Base-by-base conservation (phyloP, 1,140 invertebrate species). In the Trissolcus basalis region DNA sequence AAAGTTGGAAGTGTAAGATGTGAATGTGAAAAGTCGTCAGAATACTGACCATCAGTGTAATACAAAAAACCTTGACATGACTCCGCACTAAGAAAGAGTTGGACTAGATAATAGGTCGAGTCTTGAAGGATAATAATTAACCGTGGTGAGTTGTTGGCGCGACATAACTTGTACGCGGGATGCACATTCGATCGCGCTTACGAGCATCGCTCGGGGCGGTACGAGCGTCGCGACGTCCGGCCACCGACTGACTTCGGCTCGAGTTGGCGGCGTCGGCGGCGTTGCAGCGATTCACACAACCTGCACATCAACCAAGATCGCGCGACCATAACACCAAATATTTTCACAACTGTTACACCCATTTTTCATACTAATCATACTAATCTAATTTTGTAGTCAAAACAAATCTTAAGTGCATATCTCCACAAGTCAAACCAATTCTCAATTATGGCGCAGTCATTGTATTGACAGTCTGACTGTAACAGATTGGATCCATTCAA, bases 21-120 rank as follows among this genome's bases (percentile, higher is more conserved):
- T 35, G 10, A 35, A 35, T 10, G 10, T 10, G 10, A 35, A 35
- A 35, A 35, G 33, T 6, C 10, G 33, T 70, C 50, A 55, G 43
- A 61, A 74, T 79, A 79, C 77, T 61, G 68, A 79, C 77, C 77
- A 79, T 79, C 77, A 79, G 72, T 79, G 68, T 68, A 39, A 61
- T 36, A 49, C 55, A 50, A 71, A 63, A 48, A 64, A 50, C 43
- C 56, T 47, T 55, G 33, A 33, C 75, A 77, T 77, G 39, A 47
- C 36, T 16, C 19, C 63, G 50, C 68, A 75, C 72, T 63, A 64
- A 50, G 12, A 50, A 58, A 59, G 41, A 39, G 19, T 58, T 58
- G 41, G 44, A 39, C 56, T 64, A 69, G 49, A 71, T 61, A 47
- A 49, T 61, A 67, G 19, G 9, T 61, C 19, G 19, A 27, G 6